These are phyloP conservation scores for Aplysina aerophoba DNA, from an alignment of 37 sponge, comb jelly and placozoan genomes.

Conservation along the genomic window DNA sequence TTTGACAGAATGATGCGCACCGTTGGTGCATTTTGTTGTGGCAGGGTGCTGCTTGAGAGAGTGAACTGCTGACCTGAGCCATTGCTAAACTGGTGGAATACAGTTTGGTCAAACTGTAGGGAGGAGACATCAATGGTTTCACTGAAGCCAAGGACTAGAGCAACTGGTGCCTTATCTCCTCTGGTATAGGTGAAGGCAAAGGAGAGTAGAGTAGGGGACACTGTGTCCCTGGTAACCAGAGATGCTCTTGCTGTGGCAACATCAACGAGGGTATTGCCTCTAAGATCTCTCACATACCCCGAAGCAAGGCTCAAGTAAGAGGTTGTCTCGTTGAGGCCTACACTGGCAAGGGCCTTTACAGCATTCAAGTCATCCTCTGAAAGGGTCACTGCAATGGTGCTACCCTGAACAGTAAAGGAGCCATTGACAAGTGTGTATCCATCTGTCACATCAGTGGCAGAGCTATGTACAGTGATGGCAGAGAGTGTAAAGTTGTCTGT, in stretches of 20 bases:
- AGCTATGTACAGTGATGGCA: slow-evolving; percentile 58
- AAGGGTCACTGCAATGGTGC: slow-evolving; percentile 51
- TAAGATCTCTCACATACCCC: slow-evolving; percentile 74
- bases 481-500: slow-evolving; percentile 53
- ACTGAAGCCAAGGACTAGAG: slow-evolving; percentile 45
- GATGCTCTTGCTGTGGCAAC: slow-evolving; percentile 30
- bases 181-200: slow-evolving; percentile 69
- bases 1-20: slow-evolving; percentile 35
- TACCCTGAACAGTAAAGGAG: slow-evolving; percentile 15
- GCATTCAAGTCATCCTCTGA: slow-evolving; percentile 62
- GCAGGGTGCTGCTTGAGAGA: slow-evolving; percentile 11
- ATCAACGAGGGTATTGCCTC: slow-evolving; percentile 58
- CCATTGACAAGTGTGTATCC: slow-evolving; percentile 46
- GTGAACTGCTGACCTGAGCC: not conserved
- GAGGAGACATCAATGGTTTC: slow-evolving; percentile 54
- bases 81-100: slow-evolving; percentile 37
- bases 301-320: slow-evolving; percentile 62
- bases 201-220: slow-evolving; percentile 53
- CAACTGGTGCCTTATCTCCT: slow-evolving; percentile 60
- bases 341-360: slow-evolving; percentile 70
- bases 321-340: slow-evolving; percentile 44
- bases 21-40: slow-evolving; percentile 17
- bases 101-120: slow-evolving; percentile 40
- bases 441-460: slow-evolving; percentile 17
- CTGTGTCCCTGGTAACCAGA: slow-evolving; percentile 46